Base-by-base conservation (phyloP, 2,888 invertebrate genomes). In the Lacanobia wlatinum region DNA sequence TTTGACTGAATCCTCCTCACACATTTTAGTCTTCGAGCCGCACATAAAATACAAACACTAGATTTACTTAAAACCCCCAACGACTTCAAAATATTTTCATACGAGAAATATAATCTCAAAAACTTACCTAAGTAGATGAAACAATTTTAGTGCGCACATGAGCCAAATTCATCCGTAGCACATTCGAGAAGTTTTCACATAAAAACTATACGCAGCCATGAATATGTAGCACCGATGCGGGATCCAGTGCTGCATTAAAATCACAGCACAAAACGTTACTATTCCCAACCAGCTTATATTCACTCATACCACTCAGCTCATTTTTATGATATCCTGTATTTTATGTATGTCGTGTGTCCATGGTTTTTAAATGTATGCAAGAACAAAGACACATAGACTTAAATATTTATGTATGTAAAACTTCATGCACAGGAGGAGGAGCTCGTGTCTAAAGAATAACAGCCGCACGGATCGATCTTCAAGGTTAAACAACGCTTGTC, bases 281-380 rank as follows among this genome's bases (percentile, higher is more conserved):
- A 73, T 63, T 9, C 70, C 9, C 55, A 81, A 73, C 60, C 55
- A 64, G 66, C 78, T 73, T 60, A 81, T 72, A 73, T 77, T 81
- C 63, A 38, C 34, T 61, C 66, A 28, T 56, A 65, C 58, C 58
- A 68, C 65, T 60, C 43, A 48, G 18, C 52, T 65, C 62, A 71
- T 72, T 85, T 83, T 76, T 79, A 77, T 70, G 67, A 78, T 76
- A 69, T 52, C 69, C 34, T 58, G 70, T 79, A 75, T 72, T 77
- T 43, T 16, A 78, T 23, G 40, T 16, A 78, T 23, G 40, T 62
- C 38, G 23, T 72, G 53, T 52, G 48, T 69, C 65, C 50, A 62
- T 60, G 53, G 67, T 52, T 75, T 55, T 16, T 43, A 43, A 9
- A 12, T 12, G 2, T 12, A 40, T 40, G 40, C 9, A 40, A 40